phyloP scores from a whole-genome alignment of 92 coral and sea anemone genomes.

The Chrysogorgia sp. region DNA sequence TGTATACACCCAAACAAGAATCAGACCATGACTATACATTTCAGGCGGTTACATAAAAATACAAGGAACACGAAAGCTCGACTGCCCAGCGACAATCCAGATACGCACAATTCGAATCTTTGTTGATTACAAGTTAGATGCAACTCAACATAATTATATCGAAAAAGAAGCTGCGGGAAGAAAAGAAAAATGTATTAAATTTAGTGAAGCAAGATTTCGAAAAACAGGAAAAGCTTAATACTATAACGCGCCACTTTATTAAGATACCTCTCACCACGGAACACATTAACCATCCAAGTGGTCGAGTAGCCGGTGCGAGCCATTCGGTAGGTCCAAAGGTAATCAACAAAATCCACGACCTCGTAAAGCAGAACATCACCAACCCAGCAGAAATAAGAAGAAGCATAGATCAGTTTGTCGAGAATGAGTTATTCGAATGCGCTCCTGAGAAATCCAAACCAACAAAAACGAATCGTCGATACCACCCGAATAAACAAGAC shows the following conservation, averaged over 20 bases:
- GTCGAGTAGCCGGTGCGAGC: slow-evolving; percentile 27
- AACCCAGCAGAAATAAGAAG: slow-evolving; percentile 49
- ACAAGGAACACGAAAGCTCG: slow-evolving; percentile 59
- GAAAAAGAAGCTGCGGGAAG: background rate
- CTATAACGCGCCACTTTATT: slow-evolving; percentile 37
- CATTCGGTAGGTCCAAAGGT: slow-evolving; percentile 42
- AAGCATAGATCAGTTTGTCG: slow-evolving; percentile 43
- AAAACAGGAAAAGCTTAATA: background rate
- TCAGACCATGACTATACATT: too few species aligned
- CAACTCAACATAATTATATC: slow-evolving; percentile 2
- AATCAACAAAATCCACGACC: slow-evolving; percentile 35
- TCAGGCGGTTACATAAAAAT: too few species aligned
- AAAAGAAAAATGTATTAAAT: slow-evolving; percentile 24
- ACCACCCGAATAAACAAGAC: slow-evolving; percentile 47
- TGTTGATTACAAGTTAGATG: slow-evolving; percentile 21
- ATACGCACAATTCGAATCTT: slow-evolving; percentile 36
- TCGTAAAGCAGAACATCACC: slow-evolving; percentile 44
- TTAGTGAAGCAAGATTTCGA: slow-evolving; percentile 19
- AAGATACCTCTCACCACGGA: slow-evolving; percentile 45
- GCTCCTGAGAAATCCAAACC: slow-evolving; percentile 40
- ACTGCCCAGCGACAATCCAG: slow-evolving; percentile 58
- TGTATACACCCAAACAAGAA: too few species aligned
- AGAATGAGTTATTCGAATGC: slow-evolving; percentile 34
- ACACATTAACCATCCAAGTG: slow-evolving; percentile 50
- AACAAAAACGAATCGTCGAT: slow-evolving; percentile 52